Evolutionary conservation across 1,140 invertebrate species (phyloP).

Genomic region (Amphibalanus amphitrite): DNA sequence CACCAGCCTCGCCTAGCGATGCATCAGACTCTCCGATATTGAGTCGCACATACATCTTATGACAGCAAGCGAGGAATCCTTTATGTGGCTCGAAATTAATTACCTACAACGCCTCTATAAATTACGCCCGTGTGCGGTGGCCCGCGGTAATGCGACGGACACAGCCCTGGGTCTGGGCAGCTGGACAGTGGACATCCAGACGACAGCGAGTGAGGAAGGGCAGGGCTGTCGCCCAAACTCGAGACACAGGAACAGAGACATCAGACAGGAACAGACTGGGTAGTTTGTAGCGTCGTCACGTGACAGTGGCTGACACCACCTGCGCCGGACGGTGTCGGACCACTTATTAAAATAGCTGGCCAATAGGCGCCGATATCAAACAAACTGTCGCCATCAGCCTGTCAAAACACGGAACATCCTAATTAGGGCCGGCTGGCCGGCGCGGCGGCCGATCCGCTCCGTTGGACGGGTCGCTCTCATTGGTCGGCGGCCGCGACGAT

Average conservation of each 20-base stretch:
- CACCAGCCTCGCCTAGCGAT: not conserved
- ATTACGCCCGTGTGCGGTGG: not conserved
- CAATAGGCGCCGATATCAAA: not conserved
- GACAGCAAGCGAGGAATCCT: not conserved
- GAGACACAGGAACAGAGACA: too few species aligned
- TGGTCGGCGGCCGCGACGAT: not conserved
- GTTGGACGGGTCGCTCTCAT: not conserved
- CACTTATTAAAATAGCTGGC: not conserved
- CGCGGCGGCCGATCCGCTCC: not conserved
- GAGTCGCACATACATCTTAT: constrained; percentile 1
- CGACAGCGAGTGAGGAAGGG: too few species aligned
- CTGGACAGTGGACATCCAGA: too few species aligned
- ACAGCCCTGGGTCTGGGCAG: too few species aligned
- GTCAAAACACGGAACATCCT: not conserved
- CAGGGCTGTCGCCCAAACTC: too few species aligned
- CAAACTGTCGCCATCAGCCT: not conserved
- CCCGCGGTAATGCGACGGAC: not conserved
- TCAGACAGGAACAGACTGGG: too few species aligned
- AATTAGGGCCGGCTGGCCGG: not conserved
- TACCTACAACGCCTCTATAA: not conserved
- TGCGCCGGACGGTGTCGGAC: not conserved
- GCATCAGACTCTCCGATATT: not conserved
- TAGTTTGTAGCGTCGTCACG: too few species aligned
- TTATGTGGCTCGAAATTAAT: not conserved
- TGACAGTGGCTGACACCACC: not conserved